These are phyloP conservation scores for Branchellion lobata DNA, from an alignment of 2,888 invertebrate species.

Conservation along the genomic window DNA sequence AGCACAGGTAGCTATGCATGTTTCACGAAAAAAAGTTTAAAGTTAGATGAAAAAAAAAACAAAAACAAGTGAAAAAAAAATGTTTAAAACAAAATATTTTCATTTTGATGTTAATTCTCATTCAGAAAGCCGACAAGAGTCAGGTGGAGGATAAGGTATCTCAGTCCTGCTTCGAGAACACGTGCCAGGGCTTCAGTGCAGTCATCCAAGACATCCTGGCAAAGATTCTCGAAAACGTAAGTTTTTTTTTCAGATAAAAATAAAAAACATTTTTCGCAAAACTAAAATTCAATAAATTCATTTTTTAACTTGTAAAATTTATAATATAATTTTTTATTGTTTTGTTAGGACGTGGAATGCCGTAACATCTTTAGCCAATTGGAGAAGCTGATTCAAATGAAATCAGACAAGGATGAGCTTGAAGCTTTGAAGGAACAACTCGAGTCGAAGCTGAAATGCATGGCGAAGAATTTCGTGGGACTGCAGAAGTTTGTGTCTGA, in stretches of 20 bases:
- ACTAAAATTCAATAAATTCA: no score
- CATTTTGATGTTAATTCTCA: neutral
- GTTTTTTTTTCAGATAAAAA: neutral
- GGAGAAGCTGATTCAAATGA: constrained; percentile 32
- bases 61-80: no score
- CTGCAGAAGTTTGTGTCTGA: constrained; percentile 41
- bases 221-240: constrained; percentile 43
- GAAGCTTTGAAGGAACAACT: constrained; percentile 38
- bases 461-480: constrained; percentile 45
- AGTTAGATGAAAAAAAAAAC: no score
- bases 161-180: constrained; percentile 42
- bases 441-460: constrained; percentile 42
- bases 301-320: no score
- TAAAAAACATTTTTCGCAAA: no score
- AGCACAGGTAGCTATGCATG: constrained; percentile 24
- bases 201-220: constrained; percentile 45
- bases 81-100: neutral
- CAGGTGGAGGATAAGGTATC: constrained; percentile 43
- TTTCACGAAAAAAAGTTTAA: no score
- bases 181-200: constrained; percentile 38
- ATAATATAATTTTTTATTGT: no score
- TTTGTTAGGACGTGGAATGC: constrained; percentile 30
- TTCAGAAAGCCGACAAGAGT: constrained; percentile 40
- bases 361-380: constrained; percentile 22
- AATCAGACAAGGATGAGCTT: constrained; percentile 38